Base-by-base conservation (phyloP, 2,797 vertebrate genomes). In the Pogoniulus pusillus region DNA sequence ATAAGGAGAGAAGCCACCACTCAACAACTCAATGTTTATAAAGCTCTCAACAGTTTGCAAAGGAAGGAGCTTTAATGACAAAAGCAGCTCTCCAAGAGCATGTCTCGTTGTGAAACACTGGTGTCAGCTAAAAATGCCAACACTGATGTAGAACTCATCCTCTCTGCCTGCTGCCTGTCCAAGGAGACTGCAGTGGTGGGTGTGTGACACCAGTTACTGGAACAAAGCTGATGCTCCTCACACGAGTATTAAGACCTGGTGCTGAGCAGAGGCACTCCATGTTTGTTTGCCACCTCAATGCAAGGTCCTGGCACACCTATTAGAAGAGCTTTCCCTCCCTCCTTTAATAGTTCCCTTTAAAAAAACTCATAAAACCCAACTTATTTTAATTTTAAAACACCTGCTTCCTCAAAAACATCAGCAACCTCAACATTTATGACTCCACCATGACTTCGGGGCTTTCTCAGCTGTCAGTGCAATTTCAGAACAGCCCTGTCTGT, bases 151-250 rank as follows among this genome's bases (percentile, higher is more conserved):
- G 58, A 69, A 58, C 14, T 49, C 1, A 1, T 12, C 43, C 45
- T 69, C 63, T 16, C 23, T n/a, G 12, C 47, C 54, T n/a, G 8
- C 58, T 53, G 41, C 68, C 35, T 35, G 4, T 14, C 57, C 72
- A 69, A 57, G 65, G 11, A n/a, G 41, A 11, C 37, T 22, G 41
- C 41, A 45, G 6, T 0, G 0, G 17, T 4, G 47, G 1, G 29
- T 6, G 39, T 0, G 0, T 32, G 63, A 53, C 18, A 18, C 0
- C 1, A 53, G 10, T 29, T 27, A 41, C 4, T 12, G 47, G 39
- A 34, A 30, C 11, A 10, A 54, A 62, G 35, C 29, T 0, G 1
- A 55, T 7, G 57, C 13, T 45, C 27, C 17, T 5, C 29, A 24
- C 1, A 0, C 3, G 3, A 78, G 29, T 1, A 1, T 24, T 27